Base-by-base conservation (phyloP, 2,113 vertebrate species). In the Enhydra lutris region DNA sequence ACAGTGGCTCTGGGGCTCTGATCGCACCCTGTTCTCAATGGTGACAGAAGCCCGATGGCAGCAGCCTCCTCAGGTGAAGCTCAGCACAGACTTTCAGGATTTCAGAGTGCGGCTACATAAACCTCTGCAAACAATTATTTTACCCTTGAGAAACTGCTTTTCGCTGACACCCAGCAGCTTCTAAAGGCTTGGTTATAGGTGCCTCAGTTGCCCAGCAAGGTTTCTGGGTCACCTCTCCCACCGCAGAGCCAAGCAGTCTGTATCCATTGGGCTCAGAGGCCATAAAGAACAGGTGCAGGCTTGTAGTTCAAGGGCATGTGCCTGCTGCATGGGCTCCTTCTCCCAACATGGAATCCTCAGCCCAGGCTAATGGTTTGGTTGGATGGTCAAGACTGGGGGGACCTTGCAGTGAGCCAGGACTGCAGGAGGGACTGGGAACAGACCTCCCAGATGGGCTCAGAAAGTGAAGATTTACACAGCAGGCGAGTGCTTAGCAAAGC, bases 271-370 rank as follows among this genome's bases (percentile, higher is more conserved):
- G 20, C 31, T 45, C 34, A 1, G 12, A 39, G 4, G 81, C 45
- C 1, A 0, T 21, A 8, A 26, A 24, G 12, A 63, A 7, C 34
- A 5, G 12, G 61, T 18, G 36, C 1, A 0, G 57, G 14, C 61
- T 76, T 7, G 29, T 0, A 26, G 80, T 18, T 34, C 10, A 14
- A 3, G 6, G 7, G 81, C 17, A 57, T 29, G 4, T 4, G 61
- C 50, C 76, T 23, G 50, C 23, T 7, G 20, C 8, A 0, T 1
- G 10, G 57, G 63, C 31, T 69, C n/a, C n/a, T 34, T 24, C 78
- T n/a, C 67, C 36, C 59, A 34, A 26, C 8, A 31, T 4, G 2
- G 34, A 69, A 3, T 14, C 50, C 21, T 7, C 12, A 8, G 34
- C 50, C 6, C 0, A 21, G 61, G 61, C 50, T 2, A 2, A 39